A percentile compares a stretch with the other conserved stretches of the same genome.
phyloP scores from a whole-genome alignment of 1,140 invertebrate genomes.

The Ericerus pela region DNA sequence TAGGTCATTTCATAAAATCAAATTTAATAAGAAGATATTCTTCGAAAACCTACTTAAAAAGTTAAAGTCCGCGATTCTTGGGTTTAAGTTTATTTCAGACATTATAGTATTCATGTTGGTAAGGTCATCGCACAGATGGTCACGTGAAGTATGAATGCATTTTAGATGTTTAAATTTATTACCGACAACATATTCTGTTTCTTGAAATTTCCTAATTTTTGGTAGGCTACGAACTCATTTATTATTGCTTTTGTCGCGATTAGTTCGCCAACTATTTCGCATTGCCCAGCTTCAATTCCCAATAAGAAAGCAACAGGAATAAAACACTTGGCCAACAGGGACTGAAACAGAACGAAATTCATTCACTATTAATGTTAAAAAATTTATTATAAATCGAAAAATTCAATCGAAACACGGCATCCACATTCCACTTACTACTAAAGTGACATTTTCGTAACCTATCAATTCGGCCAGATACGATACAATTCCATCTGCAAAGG shows the following conservation, averaged over 20 bases:
- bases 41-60: too few relatives aligned
- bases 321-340: slow-evolving; percentile 68
- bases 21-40: too few relatives aligned
- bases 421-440: slow-evolving; percentile 36
- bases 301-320: slow-evolving; percentile 68
- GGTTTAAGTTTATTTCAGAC: not conserved
- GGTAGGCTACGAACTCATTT: slow-evolving; percentile 86
- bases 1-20: too few relatives aligned
- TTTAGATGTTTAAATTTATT: slow-evolving; percentile 19
- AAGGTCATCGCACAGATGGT: not conserved
- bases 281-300: slow-evolving; percentile 63
- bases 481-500: slow-evolving; percentile 65
- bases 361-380: not conserved
- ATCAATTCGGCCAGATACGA: slow-evolving; percentile 64
- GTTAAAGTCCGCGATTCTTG: too few relatives aligned
- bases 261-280: slow-evolving; percentile 58
- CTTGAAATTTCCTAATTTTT: slow-evolving; percentile 52
- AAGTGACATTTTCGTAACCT: slow-evolving; percentile 37
- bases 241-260: slow-evolving; percentile 80
- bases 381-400: not conserved
- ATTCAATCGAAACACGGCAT: not conserved
- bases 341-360: slow-evolving; percentile 39
- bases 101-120: not conserved
- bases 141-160: not conserved
- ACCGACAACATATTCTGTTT: slow-evolving; percentile 40